Conservation (phyloP, 2,888 invertebrate species). For the Xestia rhomboidea region DNA sequence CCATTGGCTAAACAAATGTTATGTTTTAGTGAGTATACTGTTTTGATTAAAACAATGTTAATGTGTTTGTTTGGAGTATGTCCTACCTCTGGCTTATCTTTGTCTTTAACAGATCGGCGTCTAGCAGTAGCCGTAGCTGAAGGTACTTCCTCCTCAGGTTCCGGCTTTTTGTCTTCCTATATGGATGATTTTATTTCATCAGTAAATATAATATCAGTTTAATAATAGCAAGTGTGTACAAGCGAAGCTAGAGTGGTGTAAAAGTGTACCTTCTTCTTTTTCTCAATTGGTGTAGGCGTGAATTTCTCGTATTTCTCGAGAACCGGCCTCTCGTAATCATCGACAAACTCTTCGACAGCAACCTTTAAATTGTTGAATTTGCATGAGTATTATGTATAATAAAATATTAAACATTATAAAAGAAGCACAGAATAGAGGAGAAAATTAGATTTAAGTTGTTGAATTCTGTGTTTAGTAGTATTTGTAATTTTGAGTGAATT, state of each 20-base stretch:
- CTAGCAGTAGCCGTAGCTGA: conserved; percentile 83
- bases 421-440: conserved; percentile 32
- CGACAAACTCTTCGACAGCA: conserved; percentile 87
- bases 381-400: conserved; percentile 58
- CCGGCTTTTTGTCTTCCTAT: conserved; percentile 45
- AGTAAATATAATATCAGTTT: neutral
- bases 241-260: conserved; percentile 36
- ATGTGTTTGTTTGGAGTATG: conserved; percentile 20
- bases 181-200: conserved; percentile 25
- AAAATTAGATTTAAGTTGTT: conserved; percentile 14
- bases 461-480: conserved; percentile 29
- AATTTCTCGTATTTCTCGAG: conserved; percentile 93
- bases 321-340: conserved; percentile 94
- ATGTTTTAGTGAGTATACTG: conserved; percentile 14
- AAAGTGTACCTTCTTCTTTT: conserved; percentile 88
- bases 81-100: conserved; percentile 86
- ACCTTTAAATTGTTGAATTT: conserved; percentile 80
- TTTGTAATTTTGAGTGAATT: conserved; percentile 35
- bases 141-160: conserved; percentile 80
- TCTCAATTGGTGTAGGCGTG: conserved; percentile 87
- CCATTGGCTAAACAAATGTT: conserved; percentile 82
- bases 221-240: conserved; percentile 29
- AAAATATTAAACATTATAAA: conserved; percentile 29
- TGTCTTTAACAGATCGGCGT: conserved; percentile 86
- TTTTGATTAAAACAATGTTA: neutral